These are phyloP conservation scores for Rhea americana DNA, from an alignment of 2,113 vertebrate species.

Conservation along the genomic window DNA sequence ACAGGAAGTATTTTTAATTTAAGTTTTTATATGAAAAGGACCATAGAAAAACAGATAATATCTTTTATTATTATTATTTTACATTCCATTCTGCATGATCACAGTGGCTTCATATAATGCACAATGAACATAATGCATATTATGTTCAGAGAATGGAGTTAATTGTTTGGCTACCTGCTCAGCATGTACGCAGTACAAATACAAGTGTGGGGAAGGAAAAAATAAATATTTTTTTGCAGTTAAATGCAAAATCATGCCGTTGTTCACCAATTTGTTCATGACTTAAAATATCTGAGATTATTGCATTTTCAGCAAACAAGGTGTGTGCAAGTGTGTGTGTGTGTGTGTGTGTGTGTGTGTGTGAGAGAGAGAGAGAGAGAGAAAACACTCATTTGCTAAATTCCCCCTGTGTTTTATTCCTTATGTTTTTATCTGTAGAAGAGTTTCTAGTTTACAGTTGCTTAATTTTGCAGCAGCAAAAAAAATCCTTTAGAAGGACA, in stretches of 20 bases:
- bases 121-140: no score
- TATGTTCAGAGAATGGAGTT: background rate
- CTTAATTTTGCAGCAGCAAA: conserved; percentile 43
- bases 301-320: background rate
- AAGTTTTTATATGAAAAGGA: background rate
- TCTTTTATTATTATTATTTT: background rate
- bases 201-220: background rate
- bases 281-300: conserved; percentile 34
- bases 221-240: background rate
- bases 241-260: background rate
- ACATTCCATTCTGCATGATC: background rate
- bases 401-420: background rate
- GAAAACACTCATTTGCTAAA: conserved; percentile 21
- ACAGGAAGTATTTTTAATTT: background rate
- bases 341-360: background rate
- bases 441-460: conserved; percentile 45
- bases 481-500: conserved; percentile 35
- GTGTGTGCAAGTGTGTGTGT: conserved; percentile 11
- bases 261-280: background rate
- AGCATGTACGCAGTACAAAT: background rate
- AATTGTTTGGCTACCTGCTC: background rate
- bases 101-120: background rate
- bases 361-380: no score
- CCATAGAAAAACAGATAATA: background rate
- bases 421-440: conserved; percentile 16